These are phyloP conservation scores for Oceanodroma tethys DNA, from an alignment of 2,113 vertebrate species.

Conservation along the genomic window DNA sequence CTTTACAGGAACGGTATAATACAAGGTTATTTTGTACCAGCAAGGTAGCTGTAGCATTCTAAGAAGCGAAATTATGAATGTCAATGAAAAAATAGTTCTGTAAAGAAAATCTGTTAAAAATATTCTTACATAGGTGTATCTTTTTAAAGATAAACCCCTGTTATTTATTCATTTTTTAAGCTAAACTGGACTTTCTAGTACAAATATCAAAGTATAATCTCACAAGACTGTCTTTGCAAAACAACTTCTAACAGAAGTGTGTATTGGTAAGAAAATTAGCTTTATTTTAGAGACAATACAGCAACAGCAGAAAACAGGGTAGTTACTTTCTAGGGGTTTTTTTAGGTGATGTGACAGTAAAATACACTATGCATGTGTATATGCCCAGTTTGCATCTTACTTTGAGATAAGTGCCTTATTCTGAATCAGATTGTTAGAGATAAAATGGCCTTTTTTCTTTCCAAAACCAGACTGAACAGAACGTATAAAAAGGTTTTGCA, in stretches of 20 bases:
- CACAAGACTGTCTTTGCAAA: neutral
- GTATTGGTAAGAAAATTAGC: neutral
- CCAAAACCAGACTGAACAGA: neutral
- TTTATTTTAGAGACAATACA: neutral
- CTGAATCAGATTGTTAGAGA: neutral
- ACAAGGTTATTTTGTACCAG: conserved; percentile 15
- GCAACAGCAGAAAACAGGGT: neutral
- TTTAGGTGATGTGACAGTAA: neutral
- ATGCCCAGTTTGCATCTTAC: neutral
- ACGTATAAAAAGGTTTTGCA: neutral
- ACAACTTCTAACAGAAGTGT: neutral
- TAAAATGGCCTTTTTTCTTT: neutral
- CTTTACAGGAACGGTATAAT: neutral
- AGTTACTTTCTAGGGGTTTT: neutral
- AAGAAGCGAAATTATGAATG: neutral
- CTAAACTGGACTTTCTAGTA: neutral
- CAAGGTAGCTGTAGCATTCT: neutral
- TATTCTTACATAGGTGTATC: neutral
- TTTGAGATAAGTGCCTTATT: neutral
- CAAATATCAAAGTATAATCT: conserved; percentile 5
- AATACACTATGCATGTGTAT: neutral
- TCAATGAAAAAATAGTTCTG: neutral
- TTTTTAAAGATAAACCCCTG: neutral
- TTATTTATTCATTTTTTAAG: neutral
- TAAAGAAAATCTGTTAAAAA: neutral